phyloP scores from a whole-genome alignment of 2,888 invertebrate genomes.

The Hirtodrosophila trivittata region DNA sequence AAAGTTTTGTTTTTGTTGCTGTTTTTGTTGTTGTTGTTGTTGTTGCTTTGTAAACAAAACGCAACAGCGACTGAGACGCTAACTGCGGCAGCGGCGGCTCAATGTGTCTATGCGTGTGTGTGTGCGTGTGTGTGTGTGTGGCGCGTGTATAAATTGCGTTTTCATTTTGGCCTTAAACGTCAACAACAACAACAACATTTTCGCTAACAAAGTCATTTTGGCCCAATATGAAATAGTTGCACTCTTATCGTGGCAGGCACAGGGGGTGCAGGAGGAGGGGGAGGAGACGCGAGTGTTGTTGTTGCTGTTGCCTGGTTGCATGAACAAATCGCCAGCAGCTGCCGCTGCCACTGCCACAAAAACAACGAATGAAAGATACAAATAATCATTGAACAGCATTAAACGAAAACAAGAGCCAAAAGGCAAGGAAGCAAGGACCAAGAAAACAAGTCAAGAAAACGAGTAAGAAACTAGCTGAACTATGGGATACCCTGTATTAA shows the following conservation, averaged over 20 bases:
- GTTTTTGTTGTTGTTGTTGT: constrained; percentile 35
- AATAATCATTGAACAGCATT: constrained; percentile 55
- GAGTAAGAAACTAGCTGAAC: too few relatives aligned
- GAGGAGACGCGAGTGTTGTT: neutral
- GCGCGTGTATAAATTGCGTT: constrained; percentile 60
- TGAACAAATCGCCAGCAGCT: constrained; percentile 37
- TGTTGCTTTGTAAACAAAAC: constrained; percentile 79
- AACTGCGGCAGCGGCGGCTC: constrained; percentile 51
- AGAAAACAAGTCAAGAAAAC: too few relatives aligned
- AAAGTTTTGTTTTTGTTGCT: constrained; percentile 40
- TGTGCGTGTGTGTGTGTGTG: constrained; percentile 32
- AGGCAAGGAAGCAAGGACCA: constrained; percentile 2
- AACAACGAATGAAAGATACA: constrained; percentile 27
- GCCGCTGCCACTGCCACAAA: constrained; percentile 19
- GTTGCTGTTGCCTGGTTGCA: constrained; percentile 34
- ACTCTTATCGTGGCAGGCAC: constrained; percentile 13
- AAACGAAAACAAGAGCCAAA: neutral
- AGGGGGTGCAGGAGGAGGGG: neutral
- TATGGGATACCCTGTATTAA: too few relatives aligned
- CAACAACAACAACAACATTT: constrained; percentile 42
- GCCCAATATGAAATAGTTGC: constrained; percentile 67
- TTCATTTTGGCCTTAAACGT: constrained; percentile 66
- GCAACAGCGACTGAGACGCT: constrained; percentile 53
- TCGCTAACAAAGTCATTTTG: constrained; percentile 68
- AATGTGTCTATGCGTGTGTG: constrained; percentile 18